Evolutionary conservation across 2,797 vertebrate species (phyloP), one percentile per base, ranked within the genome.

Genomic region (Danionella dracula): DNA sequence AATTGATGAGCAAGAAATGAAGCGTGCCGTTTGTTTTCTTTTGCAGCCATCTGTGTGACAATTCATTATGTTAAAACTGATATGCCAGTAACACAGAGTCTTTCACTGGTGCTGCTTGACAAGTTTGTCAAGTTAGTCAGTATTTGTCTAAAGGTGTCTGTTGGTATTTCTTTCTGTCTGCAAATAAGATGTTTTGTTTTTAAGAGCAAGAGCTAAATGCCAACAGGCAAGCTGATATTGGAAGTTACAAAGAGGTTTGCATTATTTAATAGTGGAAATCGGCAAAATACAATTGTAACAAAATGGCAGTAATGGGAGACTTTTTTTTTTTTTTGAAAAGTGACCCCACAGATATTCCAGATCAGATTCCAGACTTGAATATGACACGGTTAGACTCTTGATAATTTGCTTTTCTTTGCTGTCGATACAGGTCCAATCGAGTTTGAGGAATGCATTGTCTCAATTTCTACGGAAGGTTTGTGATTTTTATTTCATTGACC

Each of bases 401-500:
- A 35, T 70, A 67, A 66, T 66, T 37, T 71, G 78, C 79, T 81
- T 80, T 70, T 51, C 11, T 85, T 27, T 82, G 1, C 53, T 76
- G 71, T 72, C 9, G 12, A 60, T 75, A 87, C 79, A 99, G 96
- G 94, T 12, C 90, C 89, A 70, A 90, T 99, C 84, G 96, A 98
- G 79, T 99, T 99, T 91, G 95, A 98, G 83, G 95, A 97, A 86
- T 99, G 94, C 81, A 95, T 96, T 60, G 80, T 90, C 74, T 90
- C 94, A 19, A 88, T 89, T 64, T 92, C 91, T 58, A 89, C 90
- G 37, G 96, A 99, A 94, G 94, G 96, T 96, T 72, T 82, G n/a
- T n/a, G n/a, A n/a, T n/a, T n/a, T n/a, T n/a, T n/a, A n/a, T n/a
- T n/a, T n/a, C n/a, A n/a, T n/a, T n/a, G n/a, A n/a, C n/a, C n/a